These are phyloP conservation scores for Pantherophis vulpinus DNA, from an alignment of 2,797 vertebrate genomes.

Conservation along the genomic window DNA sequence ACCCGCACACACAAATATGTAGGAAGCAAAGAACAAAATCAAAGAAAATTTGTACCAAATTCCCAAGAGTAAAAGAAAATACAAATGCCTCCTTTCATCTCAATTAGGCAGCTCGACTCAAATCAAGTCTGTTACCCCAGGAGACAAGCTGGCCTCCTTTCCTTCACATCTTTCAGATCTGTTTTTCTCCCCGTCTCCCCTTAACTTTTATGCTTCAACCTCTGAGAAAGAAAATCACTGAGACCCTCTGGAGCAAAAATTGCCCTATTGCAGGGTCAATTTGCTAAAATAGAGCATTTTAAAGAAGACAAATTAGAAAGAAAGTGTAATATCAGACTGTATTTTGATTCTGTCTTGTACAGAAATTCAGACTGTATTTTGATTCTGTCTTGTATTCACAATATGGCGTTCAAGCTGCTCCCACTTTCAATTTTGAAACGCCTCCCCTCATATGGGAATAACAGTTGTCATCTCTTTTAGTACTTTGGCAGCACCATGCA, in stretches of 20 bases:
- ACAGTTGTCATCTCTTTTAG: background rate
- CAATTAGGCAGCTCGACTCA: background rate
- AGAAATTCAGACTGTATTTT: background rate
- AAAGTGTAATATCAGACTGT: background rate
- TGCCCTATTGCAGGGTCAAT: background rate
- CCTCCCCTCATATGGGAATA: background rate
- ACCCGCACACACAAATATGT: background rate
- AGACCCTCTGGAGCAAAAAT: background rate
- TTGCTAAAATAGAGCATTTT: background rate
- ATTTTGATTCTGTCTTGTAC: background rate
- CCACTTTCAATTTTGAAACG: background rate
- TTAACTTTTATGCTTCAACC: background rate
- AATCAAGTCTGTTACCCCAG: background rate
- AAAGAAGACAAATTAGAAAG: background rate
- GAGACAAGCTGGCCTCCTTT: background rate
- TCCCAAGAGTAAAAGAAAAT: background rate
- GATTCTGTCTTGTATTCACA: background rate
- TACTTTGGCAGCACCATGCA: background rate
- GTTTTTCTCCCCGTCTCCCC: background rate
- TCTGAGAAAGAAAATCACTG: background rate
- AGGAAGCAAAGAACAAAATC: background rate
- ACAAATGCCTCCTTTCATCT: background rate
- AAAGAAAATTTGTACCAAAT: background rate
- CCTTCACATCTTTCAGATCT: background rate
- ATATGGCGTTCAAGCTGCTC: background rate